phyloP scores from a whole-genome alignment of 2,113 vertebrate genomes.

The Solea solea region DNA sequence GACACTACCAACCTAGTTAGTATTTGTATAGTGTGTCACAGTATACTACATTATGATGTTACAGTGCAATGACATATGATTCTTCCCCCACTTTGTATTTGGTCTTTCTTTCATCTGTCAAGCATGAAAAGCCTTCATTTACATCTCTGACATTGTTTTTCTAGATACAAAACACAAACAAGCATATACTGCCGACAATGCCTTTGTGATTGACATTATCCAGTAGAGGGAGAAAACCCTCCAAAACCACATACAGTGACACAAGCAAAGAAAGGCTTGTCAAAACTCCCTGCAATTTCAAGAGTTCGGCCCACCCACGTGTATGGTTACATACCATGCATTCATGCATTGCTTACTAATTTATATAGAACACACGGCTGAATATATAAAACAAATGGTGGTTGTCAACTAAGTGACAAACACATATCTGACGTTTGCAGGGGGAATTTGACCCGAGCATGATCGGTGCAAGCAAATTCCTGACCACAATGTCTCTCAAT shows the following conservation, averaged over 20 bases:
- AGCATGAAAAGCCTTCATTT: too few relatives aligned
- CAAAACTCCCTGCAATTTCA: slow-evolving; percentile 4
- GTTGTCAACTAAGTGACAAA: slow-evolving; percentile 44
- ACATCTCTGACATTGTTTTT: not conserved
- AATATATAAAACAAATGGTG: slow-evolving; percentile 29
- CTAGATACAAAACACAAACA: not conserved
- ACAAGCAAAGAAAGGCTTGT: slow-evolving; percentile 12
- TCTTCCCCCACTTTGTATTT: too few relatives aligned
- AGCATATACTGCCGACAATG: not conserved
- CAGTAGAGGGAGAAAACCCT: not conserved
- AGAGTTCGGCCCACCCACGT: slow-evolving; percentile 21
- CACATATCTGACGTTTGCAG: slow-evolving; percentile 3
- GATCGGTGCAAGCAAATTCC: slow-evolving; percentile 14
- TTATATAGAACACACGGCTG: slow-evolving; percentile 45
- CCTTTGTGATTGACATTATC: slow-evolving; percentile 2
- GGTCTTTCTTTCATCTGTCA: too few relatives aligned
- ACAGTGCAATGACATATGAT: too few relatives aligned
- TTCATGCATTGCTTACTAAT: slow-evolving; percentile 55
- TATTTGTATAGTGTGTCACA: too few relatives aligned
- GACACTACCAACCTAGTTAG: too few relatives aligned
- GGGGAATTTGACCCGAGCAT: slow-evolving; percentile 13
- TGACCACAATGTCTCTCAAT: slow-evolving; percentile 7
- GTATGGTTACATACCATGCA: slow-evolving; percentile 47
- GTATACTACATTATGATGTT: too few relatives aligned
- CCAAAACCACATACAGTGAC: slow-evolving; percentile 5